Evolutionary conservation across 2,888 invertebrate genomes (phyloP), one percentile per base, ranked within the genome.

Genomic region (Tiliacea citrago): DNA sequence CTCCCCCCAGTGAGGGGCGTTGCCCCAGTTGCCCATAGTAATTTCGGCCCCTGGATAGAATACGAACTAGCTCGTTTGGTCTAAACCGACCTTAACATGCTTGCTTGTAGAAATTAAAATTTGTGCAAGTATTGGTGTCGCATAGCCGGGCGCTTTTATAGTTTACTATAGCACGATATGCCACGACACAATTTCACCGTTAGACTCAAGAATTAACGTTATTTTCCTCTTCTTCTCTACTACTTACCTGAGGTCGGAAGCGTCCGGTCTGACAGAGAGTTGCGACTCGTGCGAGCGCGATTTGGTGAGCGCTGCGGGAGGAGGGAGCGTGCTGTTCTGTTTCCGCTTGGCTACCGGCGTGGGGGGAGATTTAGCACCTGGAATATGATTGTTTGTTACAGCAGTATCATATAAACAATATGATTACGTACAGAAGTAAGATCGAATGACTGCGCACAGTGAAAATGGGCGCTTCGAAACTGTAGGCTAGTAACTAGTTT

Each of bases 271-370:
- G 69, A 97, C 98, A 12, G 97, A 98, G 79, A 99, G 97, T 93
- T 99, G 99, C 21, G 98, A 98, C 95, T 99, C 99, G 94, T 99
- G 99, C 61, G 99, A 99, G 91, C 98, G 98, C 81, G 99, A 99
- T 95, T 99, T 99, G 77, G 98, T 98, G 86, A 99, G 97, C 18
- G 98, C 97, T 92, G 98, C 98, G 92, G 98, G 98, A 91, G 98
- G 98, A 58, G 99, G 97, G 42, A 98, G 97, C 55, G 97, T 94
- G 71, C 97, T 95, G 81, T 97, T 97, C 97, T 98, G 95, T 97
- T 98, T 94, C 97, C 98, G 97, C 88, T 97, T 97, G 66, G 98
- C 98, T 60, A 98, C 98, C 60, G 99, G 99, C 9, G 99, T 98
- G 5, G 97, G 97, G 13, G 98, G 98, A 89, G 98, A 98, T 91